Percentiles rank a stretch among this genome's conserved stretches.
phyloP scores from a whole-genome alignment of 2,113 vertebrate species.

The Hippopotamus amphibius region DNA sequence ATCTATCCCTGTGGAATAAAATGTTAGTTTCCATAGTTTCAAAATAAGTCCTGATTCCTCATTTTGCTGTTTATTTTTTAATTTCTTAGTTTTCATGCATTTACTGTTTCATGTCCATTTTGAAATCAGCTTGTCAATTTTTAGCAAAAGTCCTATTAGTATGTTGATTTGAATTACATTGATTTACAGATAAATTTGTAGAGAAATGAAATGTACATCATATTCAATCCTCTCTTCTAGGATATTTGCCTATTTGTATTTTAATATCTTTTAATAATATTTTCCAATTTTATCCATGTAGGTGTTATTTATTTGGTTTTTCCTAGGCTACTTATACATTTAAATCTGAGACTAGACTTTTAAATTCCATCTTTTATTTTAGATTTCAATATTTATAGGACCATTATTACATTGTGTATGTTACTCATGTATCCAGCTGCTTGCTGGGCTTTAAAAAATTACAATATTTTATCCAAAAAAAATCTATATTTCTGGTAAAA shows the following conservation, averaged over 20 bases:
- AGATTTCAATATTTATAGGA: background rate
- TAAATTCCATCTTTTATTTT: background rate
- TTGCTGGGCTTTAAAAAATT: background rate
- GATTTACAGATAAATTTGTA: background rate
- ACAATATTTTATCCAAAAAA: background rate
- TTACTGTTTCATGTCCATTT: background rate
- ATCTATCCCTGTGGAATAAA: background rate
- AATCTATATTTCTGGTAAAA: background rate
- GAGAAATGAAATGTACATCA: background rate
- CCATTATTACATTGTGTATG: background rate
- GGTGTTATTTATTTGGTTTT: background rate
- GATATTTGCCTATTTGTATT: background rate
- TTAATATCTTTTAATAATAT: background rate
- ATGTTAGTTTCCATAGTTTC: background rate
- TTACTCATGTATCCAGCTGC: background rate
- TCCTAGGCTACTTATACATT: background rate
- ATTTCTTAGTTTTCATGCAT: constrained; percentile 6
- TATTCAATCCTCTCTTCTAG: background rate
- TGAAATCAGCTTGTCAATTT: background rate
- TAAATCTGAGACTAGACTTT: background rate
- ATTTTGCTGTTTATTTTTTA: background rate
- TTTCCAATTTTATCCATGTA: background rate
- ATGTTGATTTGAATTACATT: background rate
- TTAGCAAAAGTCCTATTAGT: background rate
- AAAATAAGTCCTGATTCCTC: background rate